Base-by-base conservation (phyloP, 1,140 invertebrate species). In the Drosophila takahashii region DNA sequence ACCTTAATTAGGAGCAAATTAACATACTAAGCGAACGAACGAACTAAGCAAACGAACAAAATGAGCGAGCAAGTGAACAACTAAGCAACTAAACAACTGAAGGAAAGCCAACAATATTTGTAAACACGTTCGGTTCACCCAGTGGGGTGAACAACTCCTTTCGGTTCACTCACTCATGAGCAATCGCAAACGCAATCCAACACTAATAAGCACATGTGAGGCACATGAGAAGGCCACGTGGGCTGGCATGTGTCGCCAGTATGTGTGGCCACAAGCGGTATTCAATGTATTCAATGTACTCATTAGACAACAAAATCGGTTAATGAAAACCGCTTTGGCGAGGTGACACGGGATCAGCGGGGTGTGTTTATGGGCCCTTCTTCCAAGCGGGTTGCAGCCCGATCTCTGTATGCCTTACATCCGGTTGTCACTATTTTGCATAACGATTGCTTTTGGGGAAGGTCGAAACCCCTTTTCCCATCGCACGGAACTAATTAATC, bases 401-500 rank as follows among this genome's bases (percentile, higher is more conserved):
- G 51, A 61, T 57, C 58, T 34, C 58, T 34, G 10, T 26, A 4
- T 11, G 8, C 29, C 32, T n/a, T 5, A 15, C n/a, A 60, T 37
- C 27, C 29, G 48, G 48, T 51, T 18, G 50, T 22, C 15, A 52
- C 29, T 36, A 18, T 22, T 36, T 36, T 52, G 32, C 50, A 52
- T 52, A 22, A 13, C 13, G 13, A 13, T 34, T 50, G 29, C n/a
- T 37, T 41, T 16, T 2, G 15, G 15, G 41, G 15, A 18, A 9
- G 18, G 0, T 22, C 22, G 22, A 9, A 1, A 44, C 41, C 41
- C 36, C 8, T 13, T 16, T 42, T 42, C 41, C 3, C 8, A 15
- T 9, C 8, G 15, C 2, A 9, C 27, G 42, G 54, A 77, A 60
- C 50, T 59, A 77, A 77, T 77, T 77, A 77, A 77, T 77, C 45